Percentiles rank a stretch among this genome's conserved stretches.
Conservation (phyloP, 2,888 invertebrate genomes). For the Rhabditoides inermis region DNA sequence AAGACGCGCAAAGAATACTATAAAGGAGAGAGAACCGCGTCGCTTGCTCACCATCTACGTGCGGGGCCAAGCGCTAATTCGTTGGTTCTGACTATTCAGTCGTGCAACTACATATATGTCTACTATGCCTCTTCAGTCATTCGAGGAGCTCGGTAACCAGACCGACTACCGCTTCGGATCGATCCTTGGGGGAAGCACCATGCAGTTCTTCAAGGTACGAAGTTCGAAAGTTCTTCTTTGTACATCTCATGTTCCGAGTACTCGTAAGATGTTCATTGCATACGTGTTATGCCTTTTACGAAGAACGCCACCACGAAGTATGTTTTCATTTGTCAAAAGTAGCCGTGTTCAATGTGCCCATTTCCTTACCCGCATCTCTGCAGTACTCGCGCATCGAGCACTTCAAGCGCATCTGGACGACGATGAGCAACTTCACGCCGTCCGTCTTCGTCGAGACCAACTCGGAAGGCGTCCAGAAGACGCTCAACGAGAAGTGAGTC, state of each 20-base stretch:
- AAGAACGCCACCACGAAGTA: no score
- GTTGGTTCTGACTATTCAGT: not conserved
- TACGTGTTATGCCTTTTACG: no score
- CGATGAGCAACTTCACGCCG: slow-evolving; percentile 61
- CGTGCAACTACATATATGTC: not conserved
- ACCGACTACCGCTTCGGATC: slow-evolving; percentile 86
- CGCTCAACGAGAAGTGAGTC: slow-evolving; percentile 73
- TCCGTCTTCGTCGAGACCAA: slow-evolving; percentile 76
- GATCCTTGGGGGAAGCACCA: slow-evolving; percentile 82
- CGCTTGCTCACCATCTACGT: no score
- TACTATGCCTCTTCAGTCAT: slow-evolving; percentile 28
- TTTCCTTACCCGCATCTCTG: not conserved
- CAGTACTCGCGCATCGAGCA: slow-evolving; percentile 54
- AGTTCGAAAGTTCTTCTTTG: no score
- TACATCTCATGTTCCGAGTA: no score
- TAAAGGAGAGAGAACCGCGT: not conserved
- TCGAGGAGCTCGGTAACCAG: slow-evolving; percentile 83
- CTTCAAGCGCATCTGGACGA: slow-evolving; percentile 55
- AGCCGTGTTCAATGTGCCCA: no score
- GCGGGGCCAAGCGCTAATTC: no score
- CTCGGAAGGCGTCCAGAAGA: slow-evolving; percentile 79
- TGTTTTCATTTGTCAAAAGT: no score
- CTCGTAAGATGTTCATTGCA: no score
- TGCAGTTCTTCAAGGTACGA: slow-evolving; percentile 66
- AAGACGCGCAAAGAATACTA: not conserved